These are phyloP conservation scores for Procambarus virginalis DNA, from an alignment of 1,140 invertebrate genomes.

Conservation along the genomic window DNA sequence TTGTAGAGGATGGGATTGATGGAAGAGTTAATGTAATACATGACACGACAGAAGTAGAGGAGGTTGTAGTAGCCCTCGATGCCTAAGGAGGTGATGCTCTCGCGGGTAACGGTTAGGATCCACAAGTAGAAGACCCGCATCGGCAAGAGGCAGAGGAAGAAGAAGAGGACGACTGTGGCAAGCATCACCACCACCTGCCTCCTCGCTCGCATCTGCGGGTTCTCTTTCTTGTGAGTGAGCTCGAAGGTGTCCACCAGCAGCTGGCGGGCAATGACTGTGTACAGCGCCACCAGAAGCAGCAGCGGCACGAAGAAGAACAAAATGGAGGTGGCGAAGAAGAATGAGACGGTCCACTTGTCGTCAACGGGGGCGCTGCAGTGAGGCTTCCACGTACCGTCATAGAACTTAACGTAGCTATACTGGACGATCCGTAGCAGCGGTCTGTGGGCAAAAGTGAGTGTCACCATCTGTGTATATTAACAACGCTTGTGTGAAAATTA, in stretches of 20 bases:
- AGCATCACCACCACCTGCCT: constrained; percentile 87
- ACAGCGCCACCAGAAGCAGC: constrained; percentile 85
- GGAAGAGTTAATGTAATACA: constrained; percentile 91
- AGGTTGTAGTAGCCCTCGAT: constrained; percentile 88
- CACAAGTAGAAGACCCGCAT: constrained; percentile 89
- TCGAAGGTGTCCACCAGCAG: constrained; percentile 78
- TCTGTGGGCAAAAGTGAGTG: constrained; percentile 77
- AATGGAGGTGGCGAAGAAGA: constrained; percentile 83
- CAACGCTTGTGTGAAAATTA: neutral
- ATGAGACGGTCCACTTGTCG: constrained; percentile 83
- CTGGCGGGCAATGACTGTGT: constrained; percentile 87
- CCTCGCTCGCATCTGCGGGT: constrained; percentile 71
- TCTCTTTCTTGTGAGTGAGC: constrained; percentile 49
- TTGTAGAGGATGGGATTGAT: constrained; percentile 93
- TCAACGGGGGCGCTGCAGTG: constrained; percentile 85
- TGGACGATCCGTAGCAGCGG: constrained; percentile 79
- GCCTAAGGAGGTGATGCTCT: constrained; percentile 81
- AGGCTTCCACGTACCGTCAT: constrained; percentile 82
- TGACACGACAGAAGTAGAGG: constrained; percentile 88
- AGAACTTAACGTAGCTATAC: constrained; percentile 80
- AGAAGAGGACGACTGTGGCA: constrained; percentile 90
- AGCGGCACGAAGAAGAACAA: constrained; percentile 90
- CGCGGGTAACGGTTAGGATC: constrained; percentile 84
- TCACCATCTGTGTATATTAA: neutral
- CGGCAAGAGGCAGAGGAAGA: constrained; percentile 91